Percentiles rank a stretch among this genome's conserved stretches.
Evolutionary conservation across 2,888 invertebrate species (phyloP).

Genomic region (Pollenia griseotomentosa): DNA sequence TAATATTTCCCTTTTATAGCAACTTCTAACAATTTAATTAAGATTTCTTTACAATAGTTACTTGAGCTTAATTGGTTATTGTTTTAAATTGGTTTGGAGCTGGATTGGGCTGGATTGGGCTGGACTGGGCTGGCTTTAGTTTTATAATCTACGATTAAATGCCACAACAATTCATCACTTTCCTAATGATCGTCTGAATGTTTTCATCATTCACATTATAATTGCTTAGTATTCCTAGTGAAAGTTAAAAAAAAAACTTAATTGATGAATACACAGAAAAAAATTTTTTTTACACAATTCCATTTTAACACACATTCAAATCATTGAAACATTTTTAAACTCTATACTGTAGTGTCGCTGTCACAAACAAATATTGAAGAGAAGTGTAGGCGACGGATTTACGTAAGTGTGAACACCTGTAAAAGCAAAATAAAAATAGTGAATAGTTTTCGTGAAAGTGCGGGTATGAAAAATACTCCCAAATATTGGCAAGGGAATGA

Average conservation of each 20-base stretch:
- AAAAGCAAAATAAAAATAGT: no score
- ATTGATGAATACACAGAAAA: constrained; percentile 13
- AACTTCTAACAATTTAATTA: constrained; percentile 52
- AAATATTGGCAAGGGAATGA: no score
- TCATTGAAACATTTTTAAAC: no score
- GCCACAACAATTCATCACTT: constrained; percentile 59
- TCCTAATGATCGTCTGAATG: constrained; percentile 50
- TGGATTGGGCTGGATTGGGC: not conserved
- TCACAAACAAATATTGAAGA: no score
- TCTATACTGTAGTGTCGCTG: not conserved
- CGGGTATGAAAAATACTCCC: no score
- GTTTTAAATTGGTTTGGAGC: not conserved
- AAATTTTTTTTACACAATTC: not conserved
- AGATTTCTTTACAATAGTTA: constrained; percentile 33
- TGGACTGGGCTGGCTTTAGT: not conserved
- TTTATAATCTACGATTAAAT: constrained; percentile 8
- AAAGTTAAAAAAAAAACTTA: constrained; percentile 17
- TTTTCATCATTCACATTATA: constrained; percentile 42
- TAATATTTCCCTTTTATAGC: constrained; percentile 32
- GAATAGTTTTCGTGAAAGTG: no score
- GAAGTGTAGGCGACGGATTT: no score
- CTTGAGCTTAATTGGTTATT: constrained; percentile 16
- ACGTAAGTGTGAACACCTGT: no score
- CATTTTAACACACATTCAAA: no score
- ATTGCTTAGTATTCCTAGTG: constrained; percentile 8